Evolutionary conservation across 2,888 invertebrate species (phyloP).

Genomic region (Epirrita christyi): DNA sequence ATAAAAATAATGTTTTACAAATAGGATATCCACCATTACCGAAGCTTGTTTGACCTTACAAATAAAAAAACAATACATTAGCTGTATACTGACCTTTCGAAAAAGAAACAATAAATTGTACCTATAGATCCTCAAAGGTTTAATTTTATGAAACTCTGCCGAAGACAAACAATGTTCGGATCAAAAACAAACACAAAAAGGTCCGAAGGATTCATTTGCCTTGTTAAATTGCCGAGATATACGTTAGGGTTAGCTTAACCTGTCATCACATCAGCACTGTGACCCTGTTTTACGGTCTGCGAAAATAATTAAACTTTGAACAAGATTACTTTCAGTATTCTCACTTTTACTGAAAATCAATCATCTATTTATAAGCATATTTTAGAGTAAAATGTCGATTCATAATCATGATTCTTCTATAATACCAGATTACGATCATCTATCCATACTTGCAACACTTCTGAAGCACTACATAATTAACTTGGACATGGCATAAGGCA

Average conservation of each 20-base stretch:
- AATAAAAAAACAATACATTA: not conserved
- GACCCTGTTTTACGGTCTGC: not conserved
- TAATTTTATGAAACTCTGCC: conserved; percentile 19
- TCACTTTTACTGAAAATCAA: too few relatives aligned
- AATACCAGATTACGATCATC: too few relatives aligned
- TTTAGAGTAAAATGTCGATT: too few relatives aligned
- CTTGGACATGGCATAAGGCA: too few relatives aligned
- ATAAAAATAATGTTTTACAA: too few relatives aligned
- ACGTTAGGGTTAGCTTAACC: not conserved
- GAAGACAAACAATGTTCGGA: conserved; percentile 30
- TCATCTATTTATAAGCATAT: too few relatives aligned
- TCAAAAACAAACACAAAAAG: conserved; percentile 33
- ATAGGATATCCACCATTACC: too few relatives aligned
- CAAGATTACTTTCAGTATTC: too few relatives aligned
- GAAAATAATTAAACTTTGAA: not conserved
- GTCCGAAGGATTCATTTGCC: conserved; percentile 22
- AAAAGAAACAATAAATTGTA: conserved; percentile 1
- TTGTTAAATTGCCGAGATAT: conserved; percentile 19
- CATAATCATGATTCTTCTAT: too few relatives aligned
- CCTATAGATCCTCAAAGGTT: conserved; percentile 9
- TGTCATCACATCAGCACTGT: conserved; percentile 6
- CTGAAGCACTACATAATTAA: too few relatives aligned
- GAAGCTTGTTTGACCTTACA: not conserved
- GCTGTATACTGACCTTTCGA: not conserved
- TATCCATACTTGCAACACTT: too few relatives aligned